Evolutionary conservation across 2,888 invertebrate species (phyloP).

Genomic region (Phyllotreta cruciferae): DNA sequence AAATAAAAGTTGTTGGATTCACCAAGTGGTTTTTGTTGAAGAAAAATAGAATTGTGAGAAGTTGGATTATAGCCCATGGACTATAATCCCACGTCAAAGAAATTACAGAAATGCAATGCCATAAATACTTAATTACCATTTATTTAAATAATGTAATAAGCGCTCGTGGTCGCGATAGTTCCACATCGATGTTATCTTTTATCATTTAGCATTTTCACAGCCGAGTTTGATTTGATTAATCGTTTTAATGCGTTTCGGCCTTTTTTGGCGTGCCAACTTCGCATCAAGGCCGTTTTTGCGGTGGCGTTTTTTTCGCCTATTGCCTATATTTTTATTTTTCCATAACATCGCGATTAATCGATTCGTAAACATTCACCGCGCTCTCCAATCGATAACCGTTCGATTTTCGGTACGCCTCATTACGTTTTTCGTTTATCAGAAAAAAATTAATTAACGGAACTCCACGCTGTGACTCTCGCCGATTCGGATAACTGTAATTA

Average conservation of each 20-base stretch:
- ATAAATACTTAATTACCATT: constrained; percentile 47
- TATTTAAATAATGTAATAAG: constrained; percentile 45
- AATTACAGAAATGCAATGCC: constrained; percentile 41
- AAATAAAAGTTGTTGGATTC: no score
- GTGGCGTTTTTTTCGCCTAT: not conserved
- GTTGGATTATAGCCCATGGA: not conserved
- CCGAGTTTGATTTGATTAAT: constrained; percentile 33
- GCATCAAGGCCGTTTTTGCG: constrained; percentile 10
- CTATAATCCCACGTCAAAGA: constrained; percentile 6
- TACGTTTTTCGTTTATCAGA: no score
- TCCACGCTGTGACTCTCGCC: no score
- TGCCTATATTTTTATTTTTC: no score
- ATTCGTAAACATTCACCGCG: no score
- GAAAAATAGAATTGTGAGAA: no score
- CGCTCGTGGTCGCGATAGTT: constrained; percentile 9
- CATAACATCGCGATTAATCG: no score
- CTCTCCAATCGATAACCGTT: no score
- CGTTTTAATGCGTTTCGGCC: constrained; percentile 25
- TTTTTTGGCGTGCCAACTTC: not conserved
- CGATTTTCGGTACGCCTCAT: no score
- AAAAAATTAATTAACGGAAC: no score
- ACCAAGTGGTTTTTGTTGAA: no score
- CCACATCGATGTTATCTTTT: constrained; percentile 40
- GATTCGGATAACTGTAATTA: no score
- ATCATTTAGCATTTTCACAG: constrained; percentile 44